Evolutionary conservation across 2,888 invertebrate genomes (phyloP).

Genomic region (Homarus gammarus): DNA sequence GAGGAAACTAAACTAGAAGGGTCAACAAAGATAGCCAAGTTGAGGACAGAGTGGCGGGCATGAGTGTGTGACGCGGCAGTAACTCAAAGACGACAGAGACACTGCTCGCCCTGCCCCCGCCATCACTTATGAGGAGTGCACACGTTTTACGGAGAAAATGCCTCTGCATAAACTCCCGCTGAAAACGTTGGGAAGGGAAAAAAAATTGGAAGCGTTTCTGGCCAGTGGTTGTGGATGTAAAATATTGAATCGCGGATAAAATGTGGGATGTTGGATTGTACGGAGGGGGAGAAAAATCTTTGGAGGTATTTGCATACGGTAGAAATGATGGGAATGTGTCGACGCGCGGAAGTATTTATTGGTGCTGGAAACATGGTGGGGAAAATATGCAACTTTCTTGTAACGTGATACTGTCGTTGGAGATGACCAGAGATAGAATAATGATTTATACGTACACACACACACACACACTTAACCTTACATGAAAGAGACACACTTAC

Average conservation of each 20-base stretch:
- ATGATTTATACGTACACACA: too few relatives aligned
- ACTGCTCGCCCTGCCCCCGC: not conserved
- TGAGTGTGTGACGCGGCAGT: not conserved
- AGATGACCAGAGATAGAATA: not conserved
- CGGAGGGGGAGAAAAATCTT: not conserved
- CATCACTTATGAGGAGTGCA: not conserved
- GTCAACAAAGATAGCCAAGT: not conserved
- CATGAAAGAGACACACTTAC: too few relatives aligned
- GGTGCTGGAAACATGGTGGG: not conserved
- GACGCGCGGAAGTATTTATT: not conserved
- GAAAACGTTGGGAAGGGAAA: not conserved
- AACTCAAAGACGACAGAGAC: constrained; percentile 6
- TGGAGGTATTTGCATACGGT: not conserved
- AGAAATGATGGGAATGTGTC: constrained; percentile 15
- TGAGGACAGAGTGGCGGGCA: not conserved
- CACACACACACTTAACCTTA: too few relatives aligned
- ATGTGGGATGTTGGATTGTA: constrained; percentile 9
- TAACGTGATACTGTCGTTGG: not conserved
- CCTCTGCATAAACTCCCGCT: not conserved
- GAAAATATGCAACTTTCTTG: not conserved
- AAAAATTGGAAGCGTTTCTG: not conserved
- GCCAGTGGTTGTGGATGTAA: not conserved
- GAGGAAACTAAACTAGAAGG: not conserved
- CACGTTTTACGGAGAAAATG: not conserved
- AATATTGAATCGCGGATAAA: constrained; percentile 9